Base-by-base conservation (phyloP, 2,888 invertebrate genomes). In the Baronia brevicornis region DNA sequence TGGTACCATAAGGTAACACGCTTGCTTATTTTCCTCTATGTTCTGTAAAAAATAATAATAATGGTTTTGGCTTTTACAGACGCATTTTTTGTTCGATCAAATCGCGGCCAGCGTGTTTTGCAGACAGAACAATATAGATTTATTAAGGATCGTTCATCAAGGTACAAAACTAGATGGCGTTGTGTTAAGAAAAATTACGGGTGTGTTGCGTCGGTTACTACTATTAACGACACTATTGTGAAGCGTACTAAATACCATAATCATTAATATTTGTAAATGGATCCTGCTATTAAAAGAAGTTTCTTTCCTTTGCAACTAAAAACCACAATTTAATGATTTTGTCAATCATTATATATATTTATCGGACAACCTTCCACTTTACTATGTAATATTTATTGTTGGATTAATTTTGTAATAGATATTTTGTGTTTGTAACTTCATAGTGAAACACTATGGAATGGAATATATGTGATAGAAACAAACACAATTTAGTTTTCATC, bases 101-200 rank as follows among this genome's bases (percentile, higher is more conserved):
- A 27, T n/a, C 38, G 28, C 10, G 52, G 38, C 4, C 36, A 45
- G 1, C 42, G 5, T 42, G 58, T 36, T 0, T 38, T 60, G n/a
- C 25, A 38, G 30, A 19, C 48, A 2, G 44, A 38, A 2, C 15
- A 26, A 1, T 30, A 45, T 7, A 44, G 36, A 15, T 58, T 32
- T 21, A 8, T 35, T 5, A 45, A 41, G n/a, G 50, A 55, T 29
- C 45, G 50, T 12, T 36, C 33, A 2, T 30, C 9, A 4, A 46
- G 40, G 0, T 8, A 10, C 1, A 60, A 54, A 40, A 49, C 45
- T 12, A 54, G 57, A 42, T 66, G 66, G 66, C 53, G 59, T 5
- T 63, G 65, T 26, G 31, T 46, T 4, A 58, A 50, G 33, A 51
- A 46, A 25, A 42, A 41, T 7, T 24, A 25, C 9, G 44, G 47